Base-by-base conservation (phyloP, 2,888 invertebrate genomes). In the Volucella inflata region DNA sequence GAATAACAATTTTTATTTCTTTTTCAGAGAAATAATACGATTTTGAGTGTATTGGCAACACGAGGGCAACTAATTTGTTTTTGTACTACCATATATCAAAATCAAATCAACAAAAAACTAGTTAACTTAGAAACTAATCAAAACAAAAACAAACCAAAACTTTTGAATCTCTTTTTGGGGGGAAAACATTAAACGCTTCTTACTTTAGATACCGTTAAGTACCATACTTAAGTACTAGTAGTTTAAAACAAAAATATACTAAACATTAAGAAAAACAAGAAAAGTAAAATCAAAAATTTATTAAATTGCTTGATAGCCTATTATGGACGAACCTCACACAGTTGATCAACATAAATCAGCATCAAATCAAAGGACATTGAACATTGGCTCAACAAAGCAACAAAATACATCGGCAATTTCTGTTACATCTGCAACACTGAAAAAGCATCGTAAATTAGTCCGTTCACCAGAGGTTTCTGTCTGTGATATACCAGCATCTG, bases 381-480 rank as follows among this genome's bases (percentile, higher is more conserved):
- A 21, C 21, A 21, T 21, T n/a, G 42, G 51, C 50, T 48, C 10
- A 36, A 67, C 44, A 42, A 59, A 16, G 17, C 21, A 77, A 17
- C 50, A 50, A 44, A 30, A 46, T 46, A 53, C 62, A 36, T 12
- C 71, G 71, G 50, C 71, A 48, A 71, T 16, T 16, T 53, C 51
- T 14, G 59, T 16, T 11, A 16, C 59, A 60, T 50, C 70, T 38
- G 40, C 67, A 67, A 68, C 67, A 14, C 30, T 67, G 10, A 68
- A 81, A n/a, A 62, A 80, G 38, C 82, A 80, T 57, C 75, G 72
- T 4, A 77, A 77, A 59, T 48, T 79, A 81, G 80, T 87, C 55
- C 84, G 87, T 85, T 87, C 87, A 77, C 87, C 87, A 71, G 87
- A 89, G 83, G 81, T 85, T 12, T 77, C 87, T 62, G 84, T 76